Percentiles rank a stretch among this genome's conserved stretches.
These are phyloP conservation scores for Solenopsis invicta DNA, from an alignment of 1,140 invertebrate species.

Conservation along the genomic window DNA sequence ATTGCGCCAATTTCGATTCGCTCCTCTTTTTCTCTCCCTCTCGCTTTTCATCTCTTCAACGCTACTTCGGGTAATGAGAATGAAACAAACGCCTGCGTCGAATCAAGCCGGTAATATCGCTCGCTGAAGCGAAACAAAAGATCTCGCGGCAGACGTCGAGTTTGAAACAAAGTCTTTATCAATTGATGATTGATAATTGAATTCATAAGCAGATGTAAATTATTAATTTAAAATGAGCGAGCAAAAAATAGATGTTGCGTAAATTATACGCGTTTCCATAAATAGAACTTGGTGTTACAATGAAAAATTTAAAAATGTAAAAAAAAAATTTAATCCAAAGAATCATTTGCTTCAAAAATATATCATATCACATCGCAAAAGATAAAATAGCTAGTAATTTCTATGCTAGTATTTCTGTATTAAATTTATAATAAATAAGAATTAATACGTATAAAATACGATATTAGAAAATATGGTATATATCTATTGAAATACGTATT, in stretches of 20 bases:
- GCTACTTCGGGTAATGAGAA: constrained; percentile 65
- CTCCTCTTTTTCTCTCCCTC: constrained; percentile 42
- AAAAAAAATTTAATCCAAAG: not conserved
- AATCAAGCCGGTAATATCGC: constrained; percentile 27
- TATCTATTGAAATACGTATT: no score
- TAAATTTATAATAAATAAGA: not conserved
- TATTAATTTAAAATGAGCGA: constrained; percentile 31
- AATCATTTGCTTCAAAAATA: not conserved
- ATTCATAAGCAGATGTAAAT: constrained; percentile 32
- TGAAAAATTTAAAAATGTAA: not conserved
- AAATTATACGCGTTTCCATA: not conserved
- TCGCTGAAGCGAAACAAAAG: constrained; percentile 38
- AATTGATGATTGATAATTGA: constrained; percentile 52
- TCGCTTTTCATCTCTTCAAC: constrained; percentile 54
- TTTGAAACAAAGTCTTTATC: constrained; percentile 39
- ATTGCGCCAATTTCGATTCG: constrained; percentile 64
- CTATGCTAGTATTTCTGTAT: not conserved
- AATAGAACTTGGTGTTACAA: not conserved
- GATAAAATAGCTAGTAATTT: not conserved
- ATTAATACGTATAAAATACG: not conserved
- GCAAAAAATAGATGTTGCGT: not conserved
- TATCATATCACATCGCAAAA: not conserved
- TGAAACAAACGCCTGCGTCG: constrained; percentile 56
- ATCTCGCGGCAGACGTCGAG: constrained; percentile 11
- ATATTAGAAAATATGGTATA: not conserved